These are phyloP conservation scores for Sclerodermus sp. DNA, from an alignment of 2,888 invertebrate species.

Conservation along the genomic window DNA sequence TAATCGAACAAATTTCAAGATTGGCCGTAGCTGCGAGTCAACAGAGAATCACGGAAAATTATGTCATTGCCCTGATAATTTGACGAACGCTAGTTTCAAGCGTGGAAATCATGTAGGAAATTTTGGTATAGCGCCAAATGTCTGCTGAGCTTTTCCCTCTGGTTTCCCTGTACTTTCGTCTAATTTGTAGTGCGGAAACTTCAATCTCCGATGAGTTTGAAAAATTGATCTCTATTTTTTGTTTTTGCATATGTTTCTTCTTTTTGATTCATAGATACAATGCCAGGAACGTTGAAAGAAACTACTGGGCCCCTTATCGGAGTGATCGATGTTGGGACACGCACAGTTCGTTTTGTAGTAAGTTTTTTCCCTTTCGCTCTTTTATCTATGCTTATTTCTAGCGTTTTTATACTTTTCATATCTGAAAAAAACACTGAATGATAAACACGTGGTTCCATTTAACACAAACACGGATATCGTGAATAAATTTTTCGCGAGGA, in stretches of 20 bases:
- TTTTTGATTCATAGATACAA: too few species aligned
- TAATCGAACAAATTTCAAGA: not conserved
- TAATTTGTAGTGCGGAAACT: not conserved
- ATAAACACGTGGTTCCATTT: not conserved
- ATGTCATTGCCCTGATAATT: too few species aligned
- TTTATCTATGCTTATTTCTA: too few species aligned
- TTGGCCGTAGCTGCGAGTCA: not conserved
- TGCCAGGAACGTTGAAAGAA: constrained; percentile 37
- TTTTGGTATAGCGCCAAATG: too few species aligned
- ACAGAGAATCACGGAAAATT: too few species aligned
- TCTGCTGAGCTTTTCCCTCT: too few species aligned
- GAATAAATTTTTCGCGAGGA: not conserved
- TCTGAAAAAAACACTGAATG: not conserved
- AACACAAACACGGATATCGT: not conserved
- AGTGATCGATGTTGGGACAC: constrained; percentile 95
- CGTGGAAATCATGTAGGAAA: too few species aligned
- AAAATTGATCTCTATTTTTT: constrained; percentile 4
- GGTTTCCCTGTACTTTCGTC: too few species aligned
- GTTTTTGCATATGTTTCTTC: too few species aligned
- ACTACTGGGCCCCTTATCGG: constrained; percentile 70
- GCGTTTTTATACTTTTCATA: not conserved
- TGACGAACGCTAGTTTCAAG: too few species aligned
- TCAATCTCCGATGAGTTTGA: not conserved
- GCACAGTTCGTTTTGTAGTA: constrained; percentile 84
- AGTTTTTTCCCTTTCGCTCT: constrained; percentile 38